Percentiles rank a stretch among this genome's conserved stretches.
phyloP scores from a whole-genome alignment of 2,113 vertebrate genomes.

The Xenus cinereus region DNA sequence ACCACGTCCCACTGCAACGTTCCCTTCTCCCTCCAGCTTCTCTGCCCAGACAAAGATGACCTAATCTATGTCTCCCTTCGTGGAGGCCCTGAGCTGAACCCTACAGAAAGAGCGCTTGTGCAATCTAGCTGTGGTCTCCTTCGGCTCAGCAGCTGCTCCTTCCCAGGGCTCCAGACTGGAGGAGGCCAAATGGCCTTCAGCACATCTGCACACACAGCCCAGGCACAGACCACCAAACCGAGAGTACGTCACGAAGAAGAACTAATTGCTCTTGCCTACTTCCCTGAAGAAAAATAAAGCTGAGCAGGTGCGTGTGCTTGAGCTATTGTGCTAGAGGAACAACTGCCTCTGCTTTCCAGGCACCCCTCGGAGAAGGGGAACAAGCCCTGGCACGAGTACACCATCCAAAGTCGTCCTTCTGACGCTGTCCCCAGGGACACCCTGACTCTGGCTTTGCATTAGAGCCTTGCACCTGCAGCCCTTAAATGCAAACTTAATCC shows the following conservation, averaged over 20 bases:
- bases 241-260: not conserved
- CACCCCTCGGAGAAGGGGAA: conserved; percentile 32
- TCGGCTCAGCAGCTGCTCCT: conserved; percentile 41
- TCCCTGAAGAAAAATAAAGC: conserved; percentile 37
- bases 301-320: conserved; percentile 20
- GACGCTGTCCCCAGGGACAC: not conserved
- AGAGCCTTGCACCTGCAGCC: conserved; percentile 52
- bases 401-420: not conserved
- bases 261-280: conserved; percentile 20
- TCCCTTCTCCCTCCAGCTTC: not conserved
- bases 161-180: not conserved
- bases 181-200: not conserved
- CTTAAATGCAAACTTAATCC: conserved; percentile 7
- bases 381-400: not conserved
- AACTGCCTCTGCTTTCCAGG: conserved; percentile 31
- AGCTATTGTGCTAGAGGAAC: conserved; percentile 6
- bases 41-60: not conserved
- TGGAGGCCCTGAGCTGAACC: conserved; percentile 35
- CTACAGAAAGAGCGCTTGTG: not conserved
- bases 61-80: not conserved
- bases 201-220: not conserved
- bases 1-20: not conserved
- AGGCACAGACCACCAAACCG: not conserved
- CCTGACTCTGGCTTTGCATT: not conserved
- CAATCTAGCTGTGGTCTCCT: not conserved